Evolutionary conservation across 2,888 invertebrate species (phyloP).

Genomic region (Gastrophysa polygoni): DNA sequence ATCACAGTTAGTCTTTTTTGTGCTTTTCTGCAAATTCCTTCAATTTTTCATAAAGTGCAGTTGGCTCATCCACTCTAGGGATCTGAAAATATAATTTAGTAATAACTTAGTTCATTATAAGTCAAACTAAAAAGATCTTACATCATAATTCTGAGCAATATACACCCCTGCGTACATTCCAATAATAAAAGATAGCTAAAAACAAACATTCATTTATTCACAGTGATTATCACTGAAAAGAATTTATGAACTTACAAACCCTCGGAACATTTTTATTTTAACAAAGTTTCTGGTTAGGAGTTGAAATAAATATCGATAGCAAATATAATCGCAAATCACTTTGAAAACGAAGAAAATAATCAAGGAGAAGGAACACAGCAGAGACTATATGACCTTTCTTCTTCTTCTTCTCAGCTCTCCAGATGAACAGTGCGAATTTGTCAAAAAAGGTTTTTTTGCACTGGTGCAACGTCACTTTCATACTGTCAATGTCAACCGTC

Average conservation of each 20-base stretch:
- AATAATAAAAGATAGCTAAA: constrained; percentile 70
- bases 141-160: constrained; percentile 77
- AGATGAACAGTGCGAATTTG: no score
- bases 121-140: constrained; percentile 52
- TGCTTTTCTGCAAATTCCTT: constrained; percentile 74
- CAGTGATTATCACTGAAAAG: constrained; percentile 4
- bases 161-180: constrained; percentile 78
- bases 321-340: no score
- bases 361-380: no score
- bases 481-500: no score
- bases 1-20: constrained; percentile 58
- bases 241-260: constrained; percentile 47
- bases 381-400: no score
- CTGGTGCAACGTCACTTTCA: no score
- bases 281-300: no score
- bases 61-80: constrained; percentile 85
- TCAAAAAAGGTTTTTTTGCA: no score
- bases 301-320: no score
- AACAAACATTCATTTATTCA: constrained; percentile 39
- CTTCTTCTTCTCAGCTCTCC: no score
- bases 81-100: constrained; percentile 63
- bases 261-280: constrained; percentile 48
- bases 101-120: not conserved
- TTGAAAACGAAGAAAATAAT: no score
- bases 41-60: constrained; percentile 71